phyloP scores from a whole-genome alignment of 2,888 invertebrate genomes.

The Nephrotoma guestfalica region DNA sequence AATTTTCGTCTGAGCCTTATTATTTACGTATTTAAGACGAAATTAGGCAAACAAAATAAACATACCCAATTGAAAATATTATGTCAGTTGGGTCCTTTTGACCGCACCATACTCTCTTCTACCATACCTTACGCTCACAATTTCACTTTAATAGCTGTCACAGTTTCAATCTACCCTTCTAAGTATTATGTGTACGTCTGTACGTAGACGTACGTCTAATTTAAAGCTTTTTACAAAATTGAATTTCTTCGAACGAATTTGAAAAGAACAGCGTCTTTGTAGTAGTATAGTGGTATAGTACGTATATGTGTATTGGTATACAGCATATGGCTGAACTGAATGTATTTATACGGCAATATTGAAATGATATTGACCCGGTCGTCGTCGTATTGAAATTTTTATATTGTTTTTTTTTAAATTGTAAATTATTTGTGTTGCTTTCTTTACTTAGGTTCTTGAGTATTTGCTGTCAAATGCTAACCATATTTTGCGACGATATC shows the following conservation, averaged over 20 bases:
- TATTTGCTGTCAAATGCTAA: background rate
- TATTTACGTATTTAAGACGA: background rate
- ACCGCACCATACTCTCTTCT: background rate
- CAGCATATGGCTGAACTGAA: background rate
- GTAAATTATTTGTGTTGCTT: background rate
- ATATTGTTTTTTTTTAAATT: background rate
- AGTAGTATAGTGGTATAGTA: background rate
- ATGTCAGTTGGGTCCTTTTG: background rate
- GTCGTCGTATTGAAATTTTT: background rate
- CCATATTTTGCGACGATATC: background rate
- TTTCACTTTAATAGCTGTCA: background rate
- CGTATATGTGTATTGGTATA: background rate
- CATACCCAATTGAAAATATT: background rate
- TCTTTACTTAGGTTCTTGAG: too few relatives aligned
- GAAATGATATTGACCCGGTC: background rate
- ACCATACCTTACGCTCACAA: background rate
- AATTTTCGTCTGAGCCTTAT: background rate
- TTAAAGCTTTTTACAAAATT: background rate
- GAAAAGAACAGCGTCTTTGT: background rate
- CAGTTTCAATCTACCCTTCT: background rate
- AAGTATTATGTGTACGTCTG: background rate
- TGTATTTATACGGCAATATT: background rate
- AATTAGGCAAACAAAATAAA: background rate
- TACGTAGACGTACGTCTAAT: background rate
- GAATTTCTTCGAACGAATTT: background rate